Evolutionary conservation across 2,888 invertebrate species (phyloP).

Genomic region (Chydorus sphaericus): DNA sequence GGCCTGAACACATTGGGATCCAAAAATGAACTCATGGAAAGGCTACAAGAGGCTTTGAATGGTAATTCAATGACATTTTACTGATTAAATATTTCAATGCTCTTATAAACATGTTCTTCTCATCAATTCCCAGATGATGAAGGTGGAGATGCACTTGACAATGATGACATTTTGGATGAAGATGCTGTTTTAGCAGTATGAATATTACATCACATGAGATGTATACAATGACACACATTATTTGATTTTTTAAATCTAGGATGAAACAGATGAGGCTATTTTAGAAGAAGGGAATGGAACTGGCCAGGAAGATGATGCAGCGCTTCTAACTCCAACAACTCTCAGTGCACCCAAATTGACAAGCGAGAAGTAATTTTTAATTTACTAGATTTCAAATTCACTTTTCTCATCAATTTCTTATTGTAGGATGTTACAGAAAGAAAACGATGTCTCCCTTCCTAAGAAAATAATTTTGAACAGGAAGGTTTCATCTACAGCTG

Average conservation of each 20-base stretch:
- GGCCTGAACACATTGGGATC: slow-evolving; percentile 59
- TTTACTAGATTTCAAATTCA: background rate
- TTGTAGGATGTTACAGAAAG: background rate
- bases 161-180: slow-evolving; percentile 33
- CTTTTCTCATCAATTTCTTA: background rate
- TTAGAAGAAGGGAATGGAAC: slow-evolving; percentile 1
- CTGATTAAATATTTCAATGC: background rate
- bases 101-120: no score
- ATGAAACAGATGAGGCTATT: slow-evolving; percentile 8
- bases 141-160: slow-evolving; percentile 16
- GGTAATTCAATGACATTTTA: slow-evolving; percentile 20
- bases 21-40: slow-evolving; percentile 62
- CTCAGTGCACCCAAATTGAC: slow-evolving; percentile 11
- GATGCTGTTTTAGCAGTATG: slow-evolving; percentile 41
- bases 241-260: background rate
- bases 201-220: slow-evolving; percentile 16
- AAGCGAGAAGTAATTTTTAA: background rate
- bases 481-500: slow-evolving; percentile 24
- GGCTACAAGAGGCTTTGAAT: slow-evolving; percentile 49
- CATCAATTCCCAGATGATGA: background rate
- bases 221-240: background rate
- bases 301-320: slow-evolving; percentile 9
- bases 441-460: slow-evolving; percentile 23
- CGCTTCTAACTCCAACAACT: slow-evolving; percentile 15
- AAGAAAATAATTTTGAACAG: slow-evolving; percentile 50